These are phyloP conservation scores for Trypoxylus dichotomus DNA, from an alignment of 1,140 invertebrate species.

Conservation along the genomic window DNA sequence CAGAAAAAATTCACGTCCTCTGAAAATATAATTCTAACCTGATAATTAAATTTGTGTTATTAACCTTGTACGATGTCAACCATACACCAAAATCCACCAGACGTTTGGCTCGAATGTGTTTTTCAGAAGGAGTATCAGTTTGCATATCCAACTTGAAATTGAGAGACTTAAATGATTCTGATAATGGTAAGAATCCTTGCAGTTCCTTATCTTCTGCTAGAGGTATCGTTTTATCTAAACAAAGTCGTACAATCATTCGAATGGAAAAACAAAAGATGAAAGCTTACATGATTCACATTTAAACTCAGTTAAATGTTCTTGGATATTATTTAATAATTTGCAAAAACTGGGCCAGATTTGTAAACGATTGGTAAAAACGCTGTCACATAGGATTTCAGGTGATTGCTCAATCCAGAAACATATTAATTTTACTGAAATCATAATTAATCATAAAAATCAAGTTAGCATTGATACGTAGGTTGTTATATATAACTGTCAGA, in stretches of 20 bases:
- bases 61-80: conserved; percentile 55
- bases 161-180: conserved; percentile 61
- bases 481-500: no score
- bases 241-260: not conserved
- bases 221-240: conserved; percentile 54
- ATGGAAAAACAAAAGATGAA: conserved; percentile 33
- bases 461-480: not conserved
- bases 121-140: conserved; percentile 41
- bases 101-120: conserved; percentile 51
- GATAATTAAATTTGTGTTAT: conserved; percentile 51
- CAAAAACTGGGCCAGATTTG: conserved; percentile 82
- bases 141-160: conserved; percentile 52
- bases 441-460: conserved; percentile 31
- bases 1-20: not conserved
- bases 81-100: conserved; percentile 57
- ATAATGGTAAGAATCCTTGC: conserved; percentile 76
- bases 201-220: conserved; percentile 79
- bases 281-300: conserved; percentile 55
- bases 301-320: conserved; percentile 56
- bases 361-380: conserved; percentile 65
- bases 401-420: conserved; percentile 71
- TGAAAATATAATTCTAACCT: conserved; percentile 8
- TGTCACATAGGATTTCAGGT: conserved; percentile 59
- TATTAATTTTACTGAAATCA: conserved; percentile 69
- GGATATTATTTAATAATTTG: conserved; percentile 71